Base-by-base conservation (phyloP, 2,888 invertebrate genomes). In the Scaptomyza parva region DNA sequence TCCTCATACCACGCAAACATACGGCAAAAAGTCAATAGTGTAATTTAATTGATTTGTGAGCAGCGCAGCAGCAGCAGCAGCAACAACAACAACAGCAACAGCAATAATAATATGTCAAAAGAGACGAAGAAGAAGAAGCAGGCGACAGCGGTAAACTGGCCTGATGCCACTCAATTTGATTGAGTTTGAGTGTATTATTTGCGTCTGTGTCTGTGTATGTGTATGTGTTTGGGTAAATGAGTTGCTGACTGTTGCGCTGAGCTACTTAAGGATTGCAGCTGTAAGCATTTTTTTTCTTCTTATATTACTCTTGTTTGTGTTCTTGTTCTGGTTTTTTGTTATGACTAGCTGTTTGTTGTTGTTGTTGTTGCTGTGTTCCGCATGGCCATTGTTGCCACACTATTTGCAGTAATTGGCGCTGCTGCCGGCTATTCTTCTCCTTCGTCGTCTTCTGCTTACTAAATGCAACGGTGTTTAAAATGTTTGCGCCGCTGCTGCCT, bases 11-110 rank as follows among this genome's bases (percentile, higher is more conserved):
- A 11, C 35, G 37, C 54, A 64, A 61, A 51, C 37, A 37, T 54
- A 48, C 14, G 52, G 68, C 62, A 66, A 70, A 70, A 59, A 48
- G 65, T 63, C 70, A 83, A 78, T 76, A 85, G 71, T 78, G 82
- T 78, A 82, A 82, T 85, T 85, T 82, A 82, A 82, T 82, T 82
- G 85, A 82, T 76, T 82, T 82, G 79, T 65, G 67, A 74, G 74
- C 83, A 75, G 65, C 62, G 61, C 67, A 40, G 66, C 67, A 70
- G 51, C 57, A 53, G n/a, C 43, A 41, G 39, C 43, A 66, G 35
- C 37, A 66, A 44, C 33, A 69, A 66, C n/a, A n/a, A n/a, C 67
- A 40, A 61, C 67, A 70, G 51, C 57, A 53, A 12, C 43, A 41
- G 39, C 43, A 66, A 39, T 40, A 66, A 44, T 39, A 69, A 66